phyloP scores from a whole-genome alignment of 2,888 invertebrate genomes.

The Cancer borealis region DNA sequence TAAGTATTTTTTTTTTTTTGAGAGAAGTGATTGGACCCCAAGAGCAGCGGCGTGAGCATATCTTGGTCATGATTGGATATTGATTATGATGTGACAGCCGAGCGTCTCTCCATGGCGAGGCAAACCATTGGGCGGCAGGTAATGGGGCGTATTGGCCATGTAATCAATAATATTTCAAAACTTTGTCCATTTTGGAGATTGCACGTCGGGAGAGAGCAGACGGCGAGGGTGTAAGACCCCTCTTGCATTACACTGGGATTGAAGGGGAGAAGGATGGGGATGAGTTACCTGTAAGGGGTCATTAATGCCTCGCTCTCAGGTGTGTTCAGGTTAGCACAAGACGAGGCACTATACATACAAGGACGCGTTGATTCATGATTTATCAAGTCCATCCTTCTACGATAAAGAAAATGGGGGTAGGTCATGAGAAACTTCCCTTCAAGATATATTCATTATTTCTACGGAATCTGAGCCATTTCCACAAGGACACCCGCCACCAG shows the following conservation, averaged over 20 bases:
- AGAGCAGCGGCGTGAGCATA: constrained; percentile 40
- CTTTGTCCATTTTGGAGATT: constrained; percentile 57
- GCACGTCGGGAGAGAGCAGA: constrained; percentile 39
- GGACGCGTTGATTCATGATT: not conserved
- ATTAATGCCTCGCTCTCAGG: not conserved
- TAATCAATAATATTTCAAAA: constrained; percentile 51
- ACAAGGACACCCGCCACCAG: not conserved
- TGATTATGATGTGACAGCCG: constrained; percentile 25
- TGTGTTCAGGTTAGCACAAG: not conserved
- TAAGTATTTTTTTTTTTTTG: constrained; percentile 44
- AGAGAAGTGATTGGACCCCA: not conserved
- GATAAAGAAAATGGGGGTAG: not conserved
- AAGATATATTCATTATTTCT: not conserved
- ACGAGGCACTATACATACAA: not conserved
- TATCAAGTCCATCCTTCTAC: not conserved
- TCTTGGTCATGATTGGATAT: constrained; percentile 43
- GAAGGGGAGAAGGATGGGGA: not conserved
- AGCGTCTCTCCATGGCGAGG: not conserved
- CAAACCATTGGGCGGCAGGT: not conserved
- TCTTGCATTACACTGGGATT: constrained; percentile 25
- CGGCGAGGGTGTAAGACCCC: constrained; percentile 36
- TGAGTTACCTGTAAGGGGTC: not conserved
- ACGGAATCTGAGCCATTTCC: not conserved
- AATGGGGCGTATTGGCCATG: constrained; percentile 29
- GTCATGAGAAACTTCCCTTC: not conserved